A percentile compares a stretch with the other conserved stretches of the same genome.
These are phyloP conservation scores for Cirrhinus molitorella DNA, from an alignment of 2,797 vertebrate species.

Conservation along the genomic window DNA sequence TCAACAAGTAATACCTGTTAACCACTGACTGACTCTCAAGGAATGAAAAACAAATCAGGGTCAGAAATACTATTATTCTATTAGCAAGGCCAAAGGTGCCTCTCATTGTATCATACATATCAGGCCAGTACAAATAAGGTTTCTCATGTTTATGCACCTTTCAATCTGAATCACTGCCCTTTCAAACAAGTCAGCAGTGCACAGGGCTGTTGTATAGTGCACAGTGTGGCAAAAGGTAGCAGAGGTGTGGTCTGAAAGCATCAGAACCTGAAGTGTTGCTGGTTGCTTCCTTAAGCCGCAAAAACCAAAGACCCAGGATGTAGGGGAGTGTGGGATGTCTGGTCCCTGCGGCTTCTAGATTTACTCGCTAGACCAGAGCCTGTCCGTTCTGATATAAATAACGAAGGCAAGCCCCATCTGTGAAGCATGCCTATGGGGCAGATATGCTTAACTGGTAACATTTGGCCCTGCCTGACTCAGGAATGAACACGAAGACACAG, in stretches of 20 bases:
- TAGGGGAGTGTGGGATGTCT: conserved; percentile 52
- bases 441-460: conserved; percentile 57
- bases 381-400: conserved; percentile 64
- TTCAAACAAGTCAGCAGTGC: conserved; percentile 56
- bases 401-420: conserved; percentile 39
- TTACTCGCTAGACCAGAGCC: conserved; percentile 62
- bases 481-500: conserved; percentile 37
- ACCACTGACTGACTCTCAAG: conserved; percentile 28
- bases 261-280: conserved; percentile 51
- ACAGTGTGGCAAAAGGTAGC: conserved; percentile 38
- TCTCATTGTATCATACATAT: conserved; percentile 42
- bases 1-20: conserved; percentile 25
- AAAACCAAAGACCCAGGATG: conserved; percentile 53
- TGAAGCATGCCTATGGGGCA: conserved; percentile 52
- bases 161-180: conserved; percentile 57
- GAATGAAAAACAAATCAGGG: not conserved
- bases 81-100: conserved; percentile 37
- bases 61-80: conserved; percentile 34
- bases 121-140: conserved; percentile 42
- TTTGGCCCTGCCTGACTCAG: conserved; percentile 27
- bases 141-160: conserved; percentile 51
- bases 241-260: conserved; percentile 46
- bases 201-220: conserved; percentile 12
- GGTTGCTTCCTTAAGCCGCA: conserved; percentile 50
- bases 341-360: conserved; percentile 59